Evolutionary conservation across 30 jellyfish, hydroid and myxozoan species (phyloP), one percentile per base, ranked within the genome.

Genomic region (Aurelia sp.): DNA sequence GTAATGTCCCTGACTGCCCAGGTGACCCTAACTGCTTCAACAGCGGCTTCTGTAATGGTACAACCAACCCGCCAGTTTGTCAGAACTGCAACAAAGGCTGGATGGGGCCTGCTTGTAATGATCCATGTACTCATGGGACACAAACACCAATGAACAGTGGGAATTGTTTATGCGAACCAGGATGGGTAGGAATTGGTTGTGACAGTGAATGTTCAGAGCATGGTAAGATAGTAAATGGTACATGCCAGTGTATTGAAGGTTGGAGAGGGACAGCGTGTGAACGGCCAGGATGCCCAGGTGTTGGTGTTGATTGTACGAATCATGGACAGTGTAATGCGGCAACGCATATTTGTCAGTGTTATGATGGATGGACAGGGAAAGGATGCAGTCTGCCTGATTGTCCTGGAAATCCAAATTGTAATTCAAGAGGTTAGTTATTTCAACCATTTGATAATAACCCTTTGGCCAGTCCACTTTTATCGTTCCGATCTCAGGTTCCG

Each of bases 81-180:
- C 82, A 84, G 52, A 84, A 73, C 37, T 84, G 93, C 33, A 61
- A 20, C 33, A 73, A 64, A 63, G 93, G 93, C 20, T 84, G 93
- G 93, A 84, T 84, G 93, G 93, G 93, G 27, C 93, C 93, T 40
- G 93, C 93, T 55, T 84, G 93, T 35, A 63, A 62, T 41, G 87
- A 84, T 66, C 87, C 87, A 3, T 84, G 93, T 58, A n/a, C 69
- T 13, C 93, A 84, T 23, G 93, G 93, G 0, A 27, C 23, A 0
- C 93, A 84, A 33, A 21, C 40, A 65, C 93, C 93, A 47, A 84
- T 84, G 93, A 81, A 84, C 77, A 84, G 93, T 74, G 93, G 93
- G 41, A 84, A 41, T 11, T 84, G 93, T 33, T 41, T 57, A 11
- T 84, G 93, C 51, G 93, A 84, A 61, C 93, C 87, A 21, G 93